Evolutionary conservation across 2,888 invertebrate species (phyloP), one percentile per base, ranked within the genome.

Genomic region (Lasioglossum figueresi): DNA sequence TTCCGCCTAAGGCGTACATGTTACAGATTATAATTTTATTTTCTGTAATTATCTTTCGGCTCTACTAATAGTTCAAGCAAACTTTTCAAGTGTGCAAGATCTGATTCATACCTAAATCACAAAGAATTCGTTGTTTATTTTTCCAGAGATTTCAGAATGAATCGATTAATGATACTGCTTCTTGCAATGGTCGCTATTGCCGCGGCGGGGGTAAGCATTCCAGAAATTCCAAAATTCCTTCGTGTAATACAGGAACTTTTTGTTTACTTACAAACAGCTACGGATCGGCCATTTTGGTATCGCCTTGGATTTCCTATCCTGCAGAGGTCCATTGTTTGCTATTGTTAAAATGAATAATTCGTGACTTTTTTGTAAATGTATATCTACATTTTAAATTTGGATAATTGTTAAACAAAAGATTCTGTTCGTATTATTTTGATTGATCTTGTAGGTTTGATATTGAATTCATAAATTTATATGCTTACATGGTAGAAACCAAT

Each of bases 141-240:
- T 82, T 90, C 89, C 86, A 93, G 91, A 84, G 82, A 56, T 80
- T 70, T 81, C 76, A 89, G 45, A 43, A 93, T 91, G 91, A 90
- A 83, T 89, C 92, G 89, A 85, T 87, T 88, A 34, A 68, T 92
- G 31, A 66, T 86, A 56, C 16, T 93, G 27, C 79, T 94, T 40
- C 75, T 93, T 86, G 85, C 89, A 45, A 76, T 92, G 71, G 88
- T 87, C 70, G 90, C 85, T 63, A 59, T 84, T 45, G 89, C 89
- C 12, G 83, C 88, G 48, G 91, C 91, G 5, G 83, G 91, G 85
- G 94, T 94, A 88, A 88, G 88, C 63, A 31, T 27, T 10, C 3
- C 6, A 71, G n/a, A 71, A 63, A 31, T 6, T 8, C 2, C 23
- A 23, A 43, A 34, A 16, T 34, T 66, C 66, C 23, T 68, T 19